Conservation (phyloP, 1,140 invertebrate species). For the Harlomillsia oculata region DNA sequence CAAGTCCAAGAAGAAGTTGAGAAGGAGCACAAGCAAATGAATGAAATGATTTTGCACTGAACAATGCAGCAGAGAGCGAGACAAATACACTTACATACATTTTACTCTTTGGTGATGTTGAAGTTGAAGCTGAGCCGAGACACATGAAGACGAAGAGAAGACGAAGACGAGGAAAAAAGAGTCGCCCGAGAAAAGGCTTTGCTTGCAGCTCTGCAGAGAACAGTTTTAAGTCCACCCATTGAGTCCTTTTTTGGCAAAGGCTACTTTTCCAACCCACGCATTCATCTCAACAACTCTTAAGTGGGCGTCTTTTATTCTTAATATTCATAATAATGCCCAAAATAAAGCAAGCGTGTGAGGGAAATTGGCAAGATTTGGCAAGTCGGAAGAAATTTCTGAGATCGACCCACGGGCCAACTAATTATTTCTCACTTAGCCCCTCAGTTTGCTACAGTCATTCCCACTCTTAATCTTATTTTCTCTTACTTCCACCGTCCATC, state of each 20-base stretch:
- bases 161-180: constrained; percentile 1
- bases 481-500: too few species aligned
- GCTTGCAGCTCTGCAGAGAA: constrained; percentile 1
- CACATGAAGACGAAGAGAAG: not conserved
- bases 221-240: constrained; percentile 35
- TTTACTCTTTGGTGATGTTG: too few species aligned
- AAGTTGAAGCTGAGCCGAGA: not conserved
- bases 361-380: constrained; percentile 26
- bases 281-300: constrained; percentile 19
- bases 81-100: too few species aligned
- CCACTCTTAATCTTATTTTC: too few species aligned
- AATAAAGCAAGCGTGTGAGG: constrained; percentile 28
- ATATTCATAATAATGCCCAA: constrained; percentile 35
- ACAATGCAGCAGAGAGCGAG: not conserved
- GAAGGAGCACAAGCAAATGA: too few species aligned
- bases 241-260: constrained; percentile 34
- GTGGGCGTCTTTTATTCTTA: constrained; percentile 35
- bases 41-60: too few species aligned
- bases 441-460: not conserved
- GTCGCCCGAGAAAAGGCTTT: not conserved
- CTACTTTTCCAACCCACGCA: constrained; percentile 36
- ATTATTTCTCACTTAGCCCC: constrained; percentile 27
- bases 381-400: constrained; percentile 23
- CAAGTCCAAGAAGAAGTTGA: too few species aligned
- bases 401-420: constrained; percentile 22